These are phyloP conservation scores for human (Homo sapiens) DNA, from an alignment of 2,113 vertebrate genomes.

Conservation along the genomic window GRCh38 chr13:85503501-85504000, in stretches of 20 bases:
- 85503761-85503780: background rate
- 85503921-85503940: background rate
- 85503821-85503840: background rate
- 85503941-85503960: background rate
- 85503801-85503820: background rate
- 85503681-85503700: background rate
- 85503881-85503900: background rate
- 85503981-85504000: background rate
- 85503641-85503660: background rate
- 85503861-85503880: background rate
- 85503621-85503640: too few species aligned
- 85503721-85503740: background rate
- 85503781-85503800: background rate
- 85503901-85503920: background rate
- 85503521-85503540: too few species aligned
- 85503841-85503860: background rate
- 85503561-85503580: too few species aligned
- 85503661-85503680: background rate
- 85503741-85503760: background rate
- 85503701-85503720: background rate
- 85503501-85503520: too few species aligned
- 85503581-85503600: too few species aligned
- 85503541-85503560: too few species aligned
- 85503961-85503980: background rate
- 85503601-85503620: too few species aligned